phyloP scores from a whole-genome alignment of 2,888 invertebrate species.

The Lasioglossum leucozonium region DNA sequence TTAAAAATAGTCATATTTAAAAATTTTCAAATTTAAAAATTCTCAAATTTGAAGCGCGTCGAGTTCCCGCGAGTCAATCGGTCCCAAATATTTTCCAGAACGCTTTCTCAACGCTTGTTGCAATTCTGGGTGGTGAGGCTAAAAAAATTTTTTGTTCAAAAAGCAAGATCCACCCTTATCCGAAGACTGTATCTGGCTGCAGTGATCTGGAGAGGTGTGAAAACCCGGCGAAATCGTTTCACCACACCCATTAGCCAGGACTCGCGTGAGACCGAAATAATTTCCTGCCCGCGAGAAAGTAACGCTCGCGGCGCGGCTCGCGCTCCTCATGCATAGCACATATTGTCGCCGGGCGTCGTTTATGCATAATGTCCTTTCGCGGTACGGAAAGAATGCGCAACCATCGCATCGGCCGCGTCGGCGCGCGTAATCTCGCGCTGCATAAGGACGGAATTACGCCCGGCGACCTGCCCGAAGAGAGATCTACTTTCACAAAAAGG shows the following conservation, averaged over 20 bases:
- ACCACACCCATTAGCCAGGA: slow-evolving; percentile 52
- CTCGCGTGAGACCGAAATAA: slow-evolving; percentile 23
- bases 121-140: no score
- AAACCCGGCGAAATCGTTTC: slow-evolving; percentile 35
- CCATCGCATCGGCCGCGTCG: background rate
- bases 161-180: no score
- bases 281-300: slow-evolving; percentile 52
- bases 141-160: no score
- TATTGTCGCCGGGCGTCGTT: slow-evolving; percentile 33
- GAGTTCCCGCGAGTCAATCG: no score
- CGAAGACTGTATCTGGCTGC: no score
- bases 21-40: no score
- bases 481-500: slow-evolving; percentile 64
- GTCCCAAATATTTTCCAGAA: no score
- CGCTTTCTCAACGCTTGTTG: no score
- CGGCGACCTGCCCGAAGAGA: slow-evolving; percentile 47
- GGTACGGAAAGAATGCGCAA: slow-evolving; percentile 41
- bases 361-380: slow-evolving; percentile 47
- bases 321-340: background rate
- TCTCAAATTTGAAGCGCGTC: no score
- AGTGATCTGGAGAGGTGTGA: background rate
- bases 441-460: slow-evolving; percentile 57
- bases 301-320: slow-evolving; percentile 1
- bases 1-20: no score
- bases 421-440: slow-evolving; percentile 47